These are phyloP conservation scores for Ceratotherium simum DNA, from an alignment of 2,113 vertebrate genomes.

Conservation along the genomic window DNA sequence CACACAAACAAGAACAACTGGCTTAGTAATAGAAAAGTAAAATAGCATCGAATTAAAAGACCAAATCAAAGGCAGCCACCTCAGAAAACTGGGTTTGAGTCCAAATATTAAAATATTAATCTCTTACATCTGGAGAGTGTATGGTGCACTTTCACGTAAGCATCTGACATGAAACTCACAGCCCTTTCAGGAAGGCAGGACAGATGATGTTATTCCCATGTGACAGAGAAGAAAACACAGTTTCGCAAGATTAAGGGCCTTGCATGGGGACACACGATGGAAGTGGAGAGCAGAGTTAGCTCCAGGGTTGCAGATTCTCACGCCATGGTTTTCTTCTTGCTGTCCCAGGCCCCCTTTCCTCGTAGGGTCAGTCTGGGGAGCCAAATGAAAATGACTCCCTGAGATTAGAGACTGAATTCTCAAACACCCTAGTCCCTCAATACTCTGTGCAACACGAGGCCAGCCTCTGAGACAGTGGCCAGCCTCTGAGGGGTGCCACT, in stretches of 20 bases:
- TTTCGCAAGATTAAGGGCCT: not conserved
- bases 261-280: not conserved
- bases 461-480: not conserved
- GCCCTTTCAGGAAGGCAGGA: not conserved
- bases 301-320: not conserved
- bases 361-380: not conserved
- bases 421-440: not conserved
- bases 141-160: not conserved
- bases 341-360: not conserved
- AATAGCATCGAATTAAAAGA: constrained; percentile 59
- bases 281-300: not conserved
- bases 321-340: not conserved
- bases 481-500: not conserved
- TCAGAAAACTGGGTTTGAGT: constrained; percentile 26
- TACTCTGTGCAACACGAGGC: not conserved
- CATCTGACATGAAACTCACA: not conserved
- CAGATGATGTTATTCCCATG: not conserved
- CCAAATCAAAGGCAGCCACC: constrained; percentile 49
- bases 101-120: constrained; percentile 42
- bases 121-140: not conserved
- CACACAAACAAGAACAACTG: constrained; percentile 49
- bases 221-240: not conserved
- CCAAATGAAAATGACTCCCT: not conserved
- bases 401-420: not conserved
- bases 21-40: constrained; percentile 49